Evolutionary conservation across 2,113 vertebrate species (phyloP).

Genomic region (Arenaria interpres): DNA sequence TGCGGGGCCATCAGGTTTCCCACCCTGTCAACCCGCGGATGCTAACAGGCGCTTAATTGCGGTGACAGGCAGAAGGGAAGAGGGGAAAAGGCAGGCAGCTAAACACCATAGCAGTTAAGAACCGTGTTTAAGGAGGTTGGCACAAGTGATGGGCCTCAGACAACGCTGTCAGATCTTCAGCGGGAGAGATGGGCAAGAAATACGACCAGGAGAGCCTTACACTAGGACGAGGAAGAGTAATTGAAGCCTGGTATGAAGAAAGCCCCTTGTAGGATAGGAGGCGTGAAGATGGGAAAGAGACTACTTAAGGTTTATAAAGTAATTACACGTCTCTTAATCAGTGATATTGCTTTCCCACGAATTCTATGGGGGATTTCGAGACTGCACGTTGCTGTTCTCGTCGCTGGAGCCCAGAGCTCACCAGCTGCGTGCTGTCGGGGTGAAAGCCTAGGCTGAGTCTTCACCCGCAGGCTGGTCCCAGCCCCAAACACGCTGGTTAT

Average conservation of each 20-base stretch:
- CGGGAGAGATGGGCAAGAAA: neutral
- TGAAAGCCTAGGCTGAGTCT: neutral
- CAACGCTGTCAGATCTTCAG: neutral
- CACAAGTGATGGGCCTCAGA: neutral
- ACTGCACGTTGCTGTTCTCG: neutral
- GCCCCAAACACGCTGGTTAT: neutral
- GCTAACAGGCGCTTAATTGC: neutral
- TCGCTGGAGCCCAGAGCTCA: neutral
- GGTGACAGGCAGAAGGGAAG: neutral
- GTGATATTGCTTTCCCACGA: neutral
- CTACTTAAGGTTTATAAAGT: neutral
- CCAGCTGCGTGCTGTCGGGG: neutral
- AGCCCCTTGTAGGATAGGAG: neutral
- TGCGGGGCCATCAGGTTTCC: neutral
- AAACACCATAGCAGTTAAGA: neutral
- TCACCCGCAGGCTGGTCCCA: neutral
- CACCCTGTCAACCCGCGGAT: fast-evolving
- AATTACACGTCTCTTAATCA: neutral
- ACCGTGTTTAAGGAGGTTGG: neutral
- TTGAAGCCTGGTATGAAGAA: neutral
- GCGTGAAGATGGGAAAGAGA: neutral
- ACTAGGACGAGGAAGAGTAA: neutral
- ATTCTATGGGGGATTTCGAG: neutral
- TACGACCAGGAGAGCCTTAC: fast-evolving
- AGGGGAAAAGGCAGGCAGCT: neutral